phyloP scores from a whole-genome alignment of 37 sponge, comb jelly and placozoan species.

The Hormiphora californensis region DNA sequence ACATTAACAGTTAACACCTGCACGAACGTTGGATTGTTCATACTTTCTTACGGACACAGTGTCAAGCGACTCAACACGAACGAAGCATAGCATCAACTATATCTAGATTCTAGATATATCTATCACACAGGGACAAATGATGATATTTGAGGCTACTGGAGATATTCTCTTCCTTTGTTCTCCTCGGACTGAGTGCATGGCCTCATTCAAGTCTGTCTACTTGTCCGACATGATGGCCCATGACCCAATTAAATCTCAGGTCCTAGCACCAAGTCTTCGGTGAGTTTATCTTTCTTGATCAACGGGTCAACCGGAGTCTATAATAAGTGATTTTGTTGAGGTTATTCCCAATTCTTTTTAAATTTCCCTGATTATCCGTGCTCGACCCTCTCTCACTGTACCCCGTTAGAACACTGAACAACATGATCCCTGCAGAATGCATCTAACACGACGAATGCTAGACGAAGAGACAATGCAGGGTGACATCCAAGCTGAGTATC shows the following conservation, averaged over 20 bases:
- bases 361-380: no score
- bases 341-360: neutral
- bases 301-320: neutral
- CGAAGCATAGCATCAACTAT: no score
- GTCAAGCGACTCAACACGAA: no score
- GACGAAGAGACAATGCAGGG: slow-evolving; percentile 25
- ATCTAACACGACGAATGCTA: slow-evolving; percentile 1
- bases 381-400: no score
- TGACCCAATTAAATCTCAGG: slow-evolving; percentile 1
- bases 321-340: no score
- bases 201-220: slow-evolving; percentile 5
- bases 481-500: slow-evolving; percentile 6
- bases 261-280: neutral
- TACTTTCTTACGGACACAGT: no score
- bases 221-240: slow-evolving; percentile 9
- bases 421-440: neutral
- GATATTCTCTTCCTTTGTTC: slow-evolving; percentile 40
- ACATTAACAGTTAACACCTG: no score
- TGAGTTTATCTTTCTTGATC: neutral
- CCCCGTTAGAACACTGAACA: no score
- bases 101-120: neutral
- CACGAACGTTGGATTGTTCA: no score
- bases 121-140: slow-evolving; percentile 22
- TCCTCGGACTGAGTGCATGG: slow-evolving; percentile 23
- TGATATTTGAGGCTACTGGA: slow-evolving; percentile 19